Percentiles rank a stretch among this genome's conserved stretches.
phyloP scores from a whole-genome alignment of 1,140 invertebrate species.

The Nilaparvata lugens region DNA sequence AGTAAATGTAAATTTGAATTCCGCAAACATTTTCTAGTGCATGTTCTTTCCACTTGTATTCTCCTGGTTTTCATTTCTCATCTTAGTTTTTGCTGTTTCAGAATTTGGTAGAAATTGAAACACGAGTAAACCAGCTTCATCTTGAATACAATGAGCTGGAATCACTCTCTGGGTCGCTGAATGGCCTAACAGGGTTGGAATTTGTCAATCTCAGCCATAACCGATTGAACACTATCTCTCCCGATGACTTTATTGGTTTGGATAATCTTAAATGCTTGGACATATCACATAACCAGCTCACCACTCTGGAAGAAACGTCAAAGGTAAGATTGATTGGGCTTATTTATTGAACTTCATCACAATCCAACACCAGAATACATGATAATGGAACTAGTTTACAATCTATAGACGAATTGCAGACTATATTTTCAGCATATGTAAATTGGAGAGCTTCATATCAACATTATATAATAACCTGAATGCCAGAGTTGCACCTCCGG shows the following conservation, averaged over 20 bases:
- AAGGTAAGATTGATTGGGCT: slow-evolving; percentile 53
- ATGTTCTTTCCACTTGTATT: too few species aligned
- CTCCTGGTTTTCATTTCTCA: too few species aligned
- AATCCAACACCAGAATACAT: too few species aligned
- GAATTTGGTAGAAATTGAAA: slow-evolving; percentile 62
- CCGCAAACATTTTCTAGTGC: too few species aligned
- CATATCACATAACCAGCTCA: slow-evolving; percentile 63
- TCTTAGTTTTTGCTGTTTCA: slow-evolving; percentile 31
- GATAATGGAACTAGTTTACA: too few species aligned
- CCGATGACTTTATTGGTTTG: slow-evolving; percentile 63
- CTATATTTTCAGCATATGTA: too few species aligned
- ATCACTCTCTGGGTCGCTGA: slow-evolving; percentile 58
- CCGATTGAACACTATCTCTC: slow-evolving; percentile 53
- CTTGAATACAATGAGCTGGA: slow-evolving; percentile 61
- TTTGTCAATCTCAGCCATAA: slow-evolving; percentile 65
- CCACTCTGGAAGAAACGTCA: slow-evolving; percentile 64
- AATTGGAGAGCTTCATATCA: too few species aligned
- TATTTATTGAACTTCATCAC: too few species aligned
- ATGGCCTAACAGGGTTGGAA: slow-evolving; percentile 58
- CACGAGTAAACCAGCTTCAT: slow-evolving; percentile 54
- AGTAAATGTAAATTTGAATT: too few species aligned
- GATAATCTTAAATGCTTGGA: slow-evolving; percentile 59
- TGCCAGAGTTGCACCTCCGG: too few species aligned
- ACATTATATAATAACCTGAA: too few species aligned
- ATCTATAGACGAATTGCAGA: too few species aligned